Percentiles rank a stretch among this genome's conserved stretches.
phyloP scores from a whole-genome alignment of 2,888 invertebrate species.

The Drosophila acutilabella region DNA sequence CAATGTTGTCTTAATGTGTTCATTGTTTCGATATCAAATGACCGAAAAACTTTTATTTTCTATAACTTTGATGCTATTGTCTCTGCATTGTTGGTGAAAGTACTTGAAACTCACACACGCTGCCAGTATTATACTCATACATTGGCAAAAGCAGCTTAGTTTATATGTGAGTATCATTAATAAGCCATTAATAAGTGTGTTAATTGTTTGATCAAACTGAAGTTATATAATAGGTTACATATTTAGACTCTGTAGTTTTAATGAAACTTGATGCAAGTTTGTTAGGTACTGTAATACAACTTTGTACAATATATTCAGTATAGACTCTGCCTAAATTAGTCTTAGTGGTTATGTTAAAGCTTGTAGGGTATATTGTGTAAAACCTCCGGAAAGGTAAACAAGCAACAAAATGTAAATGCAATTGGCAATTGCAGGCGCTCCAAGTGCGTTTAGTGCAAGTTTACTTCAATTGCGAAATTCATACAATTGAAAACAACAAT shows the following conservation, averaged over 20 bases:
- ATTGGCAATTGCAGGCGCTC: constrained; percentile 47
- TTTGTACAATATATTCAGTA: too few species aligned
- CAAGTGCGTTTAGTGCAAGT: constrained; percentile 74
- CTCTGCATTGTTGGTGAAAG: constrained; percentile 66
- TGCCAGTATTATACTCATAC: neutral
- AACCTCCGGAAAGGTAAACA: constrained; percentile 13
- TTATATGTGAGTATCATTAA: constrained; percentile 58
- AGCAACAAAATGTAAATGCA: constrained; percentile 44
- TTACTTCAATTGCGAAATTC: constrained; percentile 73
- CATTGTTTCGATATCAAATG: constrained; percentile 65
- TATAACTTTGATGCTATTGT: constrained; percentile 58
- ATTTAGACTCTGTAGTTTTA: too few species aligned
- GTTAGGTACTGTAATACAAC: too few species aligned
- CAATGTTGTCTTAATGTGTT: constrained; percentile 42
- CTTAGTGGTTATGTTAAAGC: constrained; percentile 1
- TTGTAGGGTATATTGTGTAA: neutral
- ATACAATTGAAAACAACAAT: constrained; percentile 50
- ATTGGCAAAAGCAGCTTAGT: constrained; percentile 41
- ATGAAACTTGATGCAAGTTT: too few species aligned
- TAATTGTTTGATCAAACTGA: constrained; percentile 49
- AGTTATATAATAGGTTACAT: constrained; percentile 47
- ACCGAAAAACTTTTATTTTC: constrained; percentile 55
- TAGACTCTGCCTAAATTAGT: too few species aligned
- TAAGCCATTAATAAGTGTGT: constrained; percentile 67
- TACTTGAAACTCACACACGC: constrained; percentile 10